Conservation (phyloP, 2,113 vertebrate genomes). For the Trachemys scripta region DNA sequence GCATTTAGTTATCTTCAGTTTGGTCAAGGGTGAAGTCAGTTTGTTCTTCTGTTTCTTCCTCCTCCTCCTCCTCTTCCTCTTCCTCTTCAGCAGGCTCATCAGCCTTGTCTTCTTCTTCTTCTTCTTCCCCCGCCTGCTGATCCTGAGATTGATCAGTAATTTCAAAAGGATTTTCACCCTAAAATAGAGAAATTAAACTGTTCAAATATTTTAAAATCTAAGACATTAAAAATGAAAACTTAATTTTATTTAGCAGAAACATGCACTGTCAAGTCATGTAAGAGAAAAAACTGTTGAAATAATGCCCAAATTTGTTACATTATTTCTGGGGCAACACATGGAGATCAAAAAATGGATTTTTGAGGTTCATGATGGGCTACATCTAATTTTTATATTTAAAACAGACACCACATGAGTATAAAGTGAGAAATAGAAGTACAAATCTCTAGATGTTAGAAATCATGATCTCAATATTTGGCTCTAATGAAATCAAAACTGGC, state of each 20-base stretch:
- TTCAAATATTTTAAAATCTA: not conserved
- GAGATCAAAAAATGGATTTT: not conserved
- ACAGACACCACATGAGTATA: not conserved
- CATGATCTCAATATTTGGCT: not conserved
- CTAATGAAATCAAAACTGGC: not conserved
- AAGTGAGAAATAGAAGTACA: not conserved
- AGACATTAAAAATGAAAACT: not conserved
- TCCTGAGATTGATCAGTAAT: conserved; percentile 79
- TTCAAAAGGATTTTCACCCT: conserved; percentile 91
- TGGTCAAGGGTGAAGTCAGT: conserved; percentile 77
- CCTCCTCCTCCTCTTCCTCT: conserved; percentile 50
- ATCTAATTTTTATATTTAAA: not conserved
- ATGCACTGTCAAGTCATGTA: not conserved
- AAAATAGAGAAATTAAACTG: conserved; percentile 15
- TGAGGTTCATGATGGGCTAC: not conserved
- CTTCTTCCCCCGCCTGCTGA: conserved; percentile 79
- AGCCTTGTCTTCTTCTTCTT: not conserved
- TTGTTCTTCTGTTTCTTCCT: conserved; percentile 71
- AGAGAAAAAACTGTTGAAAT: not conserved
- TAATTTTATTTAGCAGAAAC: not conserved
- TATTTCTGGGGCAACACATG: not conserved
- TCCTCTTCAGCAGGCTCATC: not conserved
- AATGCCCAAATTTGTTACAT: not conserved
- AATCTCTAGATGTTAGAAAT: not conserved
- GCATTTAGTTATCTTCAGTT: conserved; percentile 76